A percentile compares a stretch with the other conserved stretches of the same genome.
Conservation (phyloP, 2,888 invertebrate genomes). For the Timema podura region DNA sequence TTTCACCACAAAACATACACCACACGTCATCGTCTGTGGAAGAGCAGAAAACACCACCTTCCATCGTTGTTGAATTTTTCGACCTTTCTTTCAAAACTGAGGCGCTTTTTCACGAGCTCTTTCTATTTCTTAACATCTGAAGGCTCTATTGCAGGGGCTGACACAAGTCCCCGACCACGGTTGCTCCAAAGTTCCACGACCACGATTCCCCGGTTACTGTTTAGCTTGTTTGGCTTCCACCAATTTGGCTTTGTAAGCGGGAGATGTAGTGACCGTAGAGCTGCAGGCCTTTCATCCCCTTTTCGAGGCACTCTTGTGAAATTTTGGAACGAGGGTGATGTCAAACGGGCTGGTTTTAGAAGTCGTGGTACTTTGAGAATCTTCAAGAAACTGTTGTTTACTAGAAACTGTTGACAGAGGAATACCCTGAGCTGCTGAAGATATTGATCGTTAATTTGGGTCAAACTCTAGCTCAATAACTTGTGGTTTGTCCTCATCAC, state of each 20-base stretch:
- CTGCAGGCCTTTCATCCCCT: too few species aligned
- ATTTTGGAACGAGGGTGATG: too few species aligned
- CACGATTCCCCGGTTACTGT: constrained; percentile 18
- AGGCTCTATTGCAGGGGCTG: too few species aligned
- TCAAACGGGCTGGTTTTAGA: too few species aligned
- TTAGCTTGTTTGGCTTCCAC: too few species aligned
- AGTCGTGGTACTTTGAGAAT: too few species aligned
- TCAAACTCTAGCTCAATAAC: constrained; percentile 20
- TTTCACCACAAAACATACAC: too few species aligned
- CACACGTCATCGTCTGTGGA: neutral
- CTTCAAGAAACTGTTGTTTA: too few species aligned
- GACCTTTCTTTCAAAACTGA: neutral
- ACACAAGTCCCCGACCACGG: neutral
- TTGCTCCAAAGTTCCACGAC: too few species aligned
- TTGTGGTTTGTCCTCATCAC: too few species aligned
- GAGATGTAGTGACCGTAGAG: constrained; percentile 16
- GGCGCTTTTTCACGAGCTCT: neutral
- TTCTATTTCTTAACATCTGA: neutral
- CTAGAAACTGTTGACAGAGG: constrained; percentile 14
- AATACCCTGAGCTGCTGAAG: too few species aligned
- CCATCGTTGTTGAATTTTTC: neutral
- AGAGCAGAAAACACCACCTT: neutral
- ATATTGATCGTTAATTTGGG: constrained; percentile 19
- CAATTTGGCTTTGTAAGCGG: constrained; percentile 15
- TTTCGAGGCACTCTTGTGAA: too few species aligned